Base-by-base conservation (phyloP, 2,888 invertebrate species). In the Callyntrura sp. region DNA sequence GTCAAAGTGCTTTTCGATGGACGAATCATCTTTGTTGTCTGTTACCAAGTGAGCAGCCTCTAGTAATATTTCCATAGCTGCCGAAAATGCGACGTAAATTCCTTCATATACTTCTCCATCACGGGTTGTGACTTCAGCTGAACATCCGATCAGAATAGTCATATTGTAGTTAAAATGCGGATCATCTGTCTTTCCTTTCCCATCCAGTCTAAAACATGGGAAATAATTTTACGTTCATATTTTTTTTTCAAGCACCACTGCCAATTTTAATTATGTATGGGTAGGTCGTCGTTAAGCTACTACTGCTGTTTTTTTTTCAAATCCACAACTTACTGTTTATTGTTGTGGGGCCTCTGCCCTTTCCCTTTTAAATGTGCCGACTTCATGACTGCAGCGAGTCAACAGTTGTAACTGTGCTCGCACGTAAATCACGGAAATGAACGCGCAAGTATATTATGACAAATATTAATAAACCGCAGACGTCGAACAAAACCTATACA, bases 21-120 rank as follows among this genome's bases (percentile, higher is more conserved):
- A 85, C 23, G 91, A 83, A 43, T 93, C 92, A 57, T 92, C 92
- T 45, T 86, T 89, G 25, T 87, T 90, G 55, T 91, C 90, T 25
- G 90, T 91, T 0, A 93, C 89, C 23, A 92, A 84, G 90, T 93
- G 93, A 35, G 93, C 93, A 65, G 93, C 93, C 87, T 93, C 93
- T 48, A 93, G 84, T 85, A 93, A 85, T 35, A 93, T 91, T 85
- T 93, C 92, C 84, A 91, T 88, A 20, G 81, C 90, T 78, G 91
- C 23, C 12, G 92, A 90, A 82, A 90, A 92, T 0, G 93, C 92
- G 3, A 92, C 92, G 82, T 92, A 92, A n/a, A 93, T 90, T 9
- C 93, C 93, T 87, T 93, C 93, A 70, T 91, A 93, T 17, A 91
- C 91, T 65, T 92, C 92, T 1, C 91, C 92, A 73, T 90, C 91